Evolutionary conservation across 2,113 vertebrate species (phyloP), one percentile per base, ranked within the genome.

Genomic region (Stomatorhinus ivindoensis): DNA sequence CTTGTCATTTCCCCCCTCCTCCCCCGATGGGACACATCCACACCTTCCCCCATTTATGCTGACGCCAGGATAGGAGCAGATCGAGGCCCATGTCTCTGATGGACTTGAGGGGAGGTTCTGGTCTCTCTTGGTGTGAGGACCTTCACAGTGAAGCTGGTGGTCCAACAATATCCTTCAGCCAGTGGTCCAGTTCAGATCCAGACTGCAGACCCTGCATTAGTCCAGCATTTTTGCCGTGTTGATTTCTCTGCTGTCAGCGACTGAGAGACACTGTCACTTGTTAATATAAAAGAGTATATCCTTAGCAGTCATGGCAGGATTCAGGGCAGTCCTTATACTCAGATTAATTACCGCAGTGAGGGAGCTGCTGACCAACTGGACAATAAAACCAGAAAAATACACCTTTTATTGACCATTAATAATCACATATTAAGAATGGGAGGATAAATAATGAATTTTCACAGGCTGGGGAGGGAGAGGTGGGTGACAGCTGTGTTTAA

Each of bases 371-470:
- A 80, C 47, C 91, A 89, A 13, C 61, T 21, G 21, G 88, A 46
- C 90, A 83, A 91, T 94, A 92, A 92, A 91, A 73, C 46, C 65
- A 76, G 58, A 87, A 73, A 87, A 86, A 83, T 89, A 51, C 84
- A 80, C 87, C 69, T 90, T 89, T 50, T 89, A 89, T 90, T 89
- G 19, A 92, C 93, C 92, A 94, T 94, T 94, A 94, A 95, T 94
- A 95, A 94, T 92, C 91, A 2, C 93, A 89, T 91, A 93, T 92
- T 92, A 19, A 3, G 55, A 88, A 65, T 80, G 27, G 11, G 88
- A 85, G 19, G 92, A 91, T 65, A 65, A 65, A 65, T 65, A 65
- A 65, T 9, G 61, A n/a, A 65, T 65, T 65, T 65, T 27, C 61
- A 27, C 61, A 65, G 61, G 61, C 61, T 58, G 51, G 17, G 13